Evolutionary conservation across 2,113 vertebrate genomes (phyloP).

Genomic region (Calidris pygmaea): DNA sequence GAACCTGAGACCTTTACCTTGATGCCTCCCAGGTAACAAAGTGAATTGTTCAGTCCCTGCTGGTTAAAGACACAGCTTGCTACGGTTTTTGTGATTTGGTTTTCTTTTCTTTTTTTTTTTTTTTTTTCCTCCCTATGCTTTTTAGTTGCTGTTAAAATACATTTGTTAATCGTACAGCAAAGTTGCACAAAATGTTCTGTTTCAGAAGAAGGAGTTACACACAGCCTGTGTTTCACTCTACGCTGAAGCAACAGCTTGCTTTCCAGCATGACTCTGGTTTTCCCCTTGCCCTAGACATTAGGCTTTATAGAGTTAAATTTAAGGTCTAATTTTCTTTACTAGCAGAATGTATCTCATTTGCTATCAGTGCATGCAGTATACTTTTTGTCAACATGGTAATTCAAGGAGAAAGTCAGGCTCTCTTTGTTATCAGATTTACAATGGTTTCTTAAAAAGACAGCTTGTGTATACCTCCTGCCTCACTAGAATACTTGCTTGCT

Average conservation of each 20-base stretch:
- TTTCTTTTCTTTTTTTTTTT: background rate
- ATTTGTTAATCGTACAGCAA: conserved; percentile 48
- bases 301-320: conserved; percentile 68
- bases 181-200: conserved; percentile 63
- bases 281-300: conserved; percentile 25
- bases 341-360: conserved; percentile 71
- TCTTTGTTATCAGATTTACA: conserved; percentile 72
- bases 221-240: background rate
- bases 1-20: conserved; percentile 51
- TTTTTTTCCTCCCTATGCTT: background rate
- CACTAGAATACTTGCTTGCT: conserved; percentile 66
- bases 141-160: conserved; percentile 13
- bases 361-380: conserved; percentile 59
- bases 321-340: conserved; percentile 70
- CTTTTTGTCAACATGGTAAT: conserved; percentile 72
- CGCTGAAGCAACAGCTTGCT: conserved; percentile 59
- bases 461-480: conserved; percentile 66
- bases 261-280: conserved; percentile 67
- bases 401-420: conserved; percentile 70
- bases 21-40: conserved; percentile 61
- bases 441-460: conserved; percentile 70
- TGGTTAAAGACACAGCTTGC: conserved; percentile 51
- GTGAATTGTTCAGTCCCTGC: conserved; percentile 56
- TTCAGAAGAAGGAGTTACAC: conserved; percentile 37
- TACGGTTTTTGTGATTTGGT: background rate